Conservation (phyloP, 2,888 invertebrate genomes). For the Chloroclysta siterata region DNA sequence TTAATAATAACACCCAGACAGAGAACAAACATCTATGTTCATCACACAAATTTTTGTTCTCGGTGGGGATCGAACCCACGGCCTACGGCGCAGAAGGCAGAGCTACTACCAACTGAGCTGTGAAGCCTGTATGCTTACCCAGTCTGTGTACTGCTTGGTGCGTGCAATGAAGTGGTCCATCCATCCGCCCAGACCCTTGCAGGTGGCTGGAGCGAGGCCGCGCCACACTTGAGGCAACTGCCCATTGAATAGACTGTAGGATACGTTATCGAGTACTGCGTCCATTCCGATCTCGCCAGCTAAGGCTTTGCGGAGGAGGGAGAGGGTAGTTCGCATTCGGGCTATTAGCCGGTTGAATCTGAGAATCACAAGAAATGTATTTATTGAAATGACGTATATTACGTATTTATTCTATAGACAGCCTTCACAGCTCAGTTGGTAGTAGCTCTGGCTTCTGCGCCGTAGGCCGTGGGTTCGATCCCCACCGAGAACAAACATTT, state of each 20-base stretch:
- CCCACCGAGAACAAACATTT: too few relatives aligned
- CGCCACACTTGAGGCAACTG: constrained; percentile 93
- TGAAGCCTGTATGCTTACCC: constrained; percentile 88
- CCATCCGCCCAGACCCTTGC: constrained; percentile 94
- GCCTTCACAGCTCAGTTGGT: too few relatives aligned
- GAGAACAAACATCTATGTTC: too few relatives aligned
- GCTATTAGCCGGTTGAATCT: constrained; percentile 91
- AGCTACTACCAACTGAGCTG: too few relatives aligned
- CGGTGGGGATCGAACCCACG: too few relatives aligned
- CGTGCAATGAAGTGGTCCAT: constrained; percentile 92
- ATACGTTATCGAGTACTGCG: constrained; percentile 91
- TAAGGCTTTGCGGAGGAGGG: constrained; percentile 91
- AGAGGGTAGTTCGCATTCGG: constrained; percentile 88
- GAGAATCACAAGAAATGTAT: constrained; percentile 17
- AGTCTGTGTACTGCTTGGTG: constrained; percentile 89
- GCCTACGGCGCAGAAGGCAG: too few relatives aligned
- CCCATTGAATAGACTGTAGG: constrained; percentile 93
- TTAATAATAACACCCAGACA: too few relatives aligned
- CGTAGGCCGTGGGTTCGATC: too few relatives aligned
- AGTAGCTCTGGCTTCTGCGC: too few relatives aligned
- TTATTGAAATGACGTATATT: too few relatives aligned
- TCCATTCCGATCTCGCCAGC: constrained; percentile 98
- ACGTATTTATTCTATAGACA: too few relatives aligned
- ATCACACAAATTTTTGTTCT: too few relatives aligned
- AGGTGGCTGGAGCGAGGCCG: constrained; percentile 92